A percentile compares a stretch with the other conserved stretches of the same genome.
These are phyloP conservation scores for Ambastaia sidthimunki DNA, from an alignment of 2,797 vertebrate genomes.

Conservation along the genomic window DNA sequence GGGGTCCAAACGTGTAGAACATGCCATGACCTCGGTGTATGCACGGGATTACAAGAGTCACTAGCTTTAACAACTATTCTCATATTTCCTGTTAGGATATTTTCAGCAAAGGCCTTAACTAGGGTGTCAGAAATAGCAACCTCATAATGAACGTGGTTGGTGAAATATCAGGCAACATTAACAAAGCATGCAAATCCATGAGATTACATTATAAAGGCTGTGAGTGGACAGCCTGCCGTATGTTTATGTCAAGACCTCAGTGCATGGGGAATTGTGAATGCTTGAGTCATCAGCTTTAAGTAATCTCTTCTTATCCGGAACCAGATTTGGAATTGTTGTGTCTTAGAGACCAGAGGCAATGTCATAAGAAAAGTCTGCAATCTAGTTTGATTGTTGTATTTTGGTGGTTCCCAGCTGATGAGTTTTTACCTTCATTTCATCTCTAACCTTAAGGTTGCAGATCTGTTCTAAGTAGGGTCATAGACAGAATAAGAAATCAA, in stretches of 20 bases:
- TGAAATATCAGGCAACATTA: not conserved
- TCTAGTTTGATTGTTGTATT: not conserved
- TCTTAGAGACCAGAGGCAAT: not conserved
- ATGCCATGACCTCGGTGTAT: too few species aligned
- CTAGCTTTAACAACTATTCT: too few species aligned
- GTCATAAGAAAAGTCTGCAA: not conserved
- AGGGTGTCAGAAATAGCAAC: not conserved
- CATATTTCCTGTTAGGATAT: too few species aligned
- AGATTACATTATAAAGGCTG: not conserved
- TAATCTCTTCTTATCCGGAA: not conserved
- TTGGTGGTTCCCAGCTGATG: not conserved
- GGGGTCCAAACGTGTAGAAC: too few species aligned
- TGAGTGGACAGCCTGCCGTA: not conserved
- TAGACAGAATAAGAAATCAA: too few species aligned
- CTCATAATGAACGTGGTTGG: not conserved
- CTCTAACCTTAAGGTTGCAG: too few species aligned
- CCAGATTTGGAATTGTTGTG: not conserved
- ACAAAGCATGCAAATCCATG: not conserved
- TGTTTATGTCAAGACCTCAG: constrained; percentile 9
- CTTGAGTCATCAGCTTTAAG: constrained; percentile 4
- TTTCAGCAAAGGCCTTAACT: not conserved
- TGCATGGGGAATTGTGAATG: constrained; percentile 1
- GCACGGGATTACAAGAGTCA: too few species aligned
- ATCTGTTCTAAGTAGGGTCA: too few species aligned
- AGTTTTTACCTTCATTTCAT: too few species aligned